phyloP scores from a whole-genome alignment of 2,888 invertebrate species.

The Drosophila seclusa region DNA sequence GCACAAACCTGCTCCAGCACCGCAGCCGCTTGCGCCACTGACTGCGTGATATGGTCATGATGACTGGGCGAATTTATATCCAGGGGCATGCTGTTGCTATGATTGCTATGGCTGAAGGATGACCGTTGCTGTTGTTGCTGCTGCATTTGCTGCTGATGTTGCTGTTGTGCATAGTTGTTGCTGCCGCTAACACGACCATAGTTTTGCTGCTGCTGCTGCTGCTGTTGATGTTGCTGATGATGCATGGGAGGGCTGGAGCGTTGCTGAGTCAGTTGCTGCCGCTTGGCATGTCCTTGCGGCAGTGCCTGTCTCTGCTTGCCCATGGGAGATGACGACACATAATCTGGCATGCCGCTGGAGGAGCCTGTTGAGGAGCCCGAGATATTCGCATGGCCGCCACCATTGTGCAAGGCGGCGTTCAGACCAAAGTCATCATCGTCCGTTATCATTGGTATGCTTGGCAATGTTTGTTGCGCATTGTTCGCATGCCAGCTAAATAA shows the following conservation, averaged over 20 bases:
- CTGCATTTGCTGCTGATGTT: slow-evolving; percentile 68
- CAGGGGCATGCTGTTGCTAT: slow-evolving; percentile 62
- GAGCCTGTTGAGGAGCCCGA: slow-evolving; percentile 69
- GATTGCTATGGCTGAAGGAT: slow-evolving; percentile 57
- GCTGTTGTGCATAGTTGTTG: slow-evolving; percentile 71
- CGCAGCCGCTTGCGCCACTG: slow-evolving; percentile 82
- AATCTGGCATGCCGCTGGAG: slow-evolving; percentile 58
- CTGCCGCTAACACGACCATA: slow-evolving; percentile 53
- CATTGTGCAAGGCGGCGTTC: slow-evolving; percentile 69
- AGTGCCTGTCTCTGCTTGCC: slow-evolving; percentile 56
- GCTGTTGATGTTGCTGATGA: slow-evolving; percentile 53
- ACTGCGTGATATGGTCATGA: slow-evolving; percentile 73
- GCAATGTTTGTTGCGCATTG: slow-evolving; percentile 89
- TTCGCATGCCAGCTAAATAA: slow-evolving; percentile 87
- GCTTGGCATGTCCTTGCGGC: slow-evolving; percentile 53
- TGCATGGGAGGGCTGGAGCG: slow-evolving; percentile 70
- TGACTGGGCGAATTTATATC: slow-evolving; percentile 68
- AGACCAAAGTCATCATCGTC: slow-evolving; percentile 86
- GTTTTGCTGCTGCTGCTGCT: slow-evolving; percentile 63
- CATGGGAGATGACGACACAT: slow-evolving; percentile 39
- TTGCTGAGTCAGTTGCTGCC: slow-evolving; percentile 61
- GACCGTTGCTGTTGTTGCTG: slow-evolving; percentile 58
- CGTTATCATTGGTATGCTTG: slow-evolving; percentile 90
- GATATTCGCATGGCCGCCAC: slow-evolving; percentile 62
- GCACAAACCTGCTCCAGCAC: slow-evolving; percentile 79